Base-by-base conservation (phyloP, 2,797 vertebrate species). In the Sebastes iracundus region DNA sequence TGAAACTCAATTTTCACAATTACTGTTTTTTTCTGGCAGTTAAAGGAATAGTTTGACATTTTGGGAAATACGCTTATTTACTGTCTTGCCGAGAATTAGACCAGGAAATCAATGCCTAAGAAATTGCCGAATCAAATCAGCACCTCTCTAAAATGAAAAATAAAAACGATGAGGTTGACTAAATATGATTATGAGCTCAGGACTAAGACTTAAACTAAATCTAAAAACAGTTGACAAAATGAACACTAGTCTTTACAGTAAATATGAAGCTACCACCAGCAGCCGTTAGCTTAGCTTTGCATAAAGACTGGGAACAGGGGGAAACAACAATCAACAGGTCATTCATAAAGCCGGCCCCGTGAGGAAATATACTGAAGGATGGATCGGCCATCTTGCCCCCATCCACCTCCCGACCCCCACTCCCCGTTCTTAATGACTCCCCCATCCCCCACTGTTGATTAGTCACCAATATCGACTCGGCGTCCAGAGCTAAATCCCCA, bases 301-400 rank as follows among this genome's bases (percentile, higher is more conserved):
- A n/a, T n/a, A n/a, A n/a, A n/a, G n/a, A n/a, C n/a, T n/a, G n/a
- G n/a, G n/a, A n/a, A n/a, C n/a, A n/a, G n/a, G n/a, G n/a, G n/a
- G n/a, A n/a, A n/a, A n/a, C 90, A 93, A 87, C 92, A 88, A 92
- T 93, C 91, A 92, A 82, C 90, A 89, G 86, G 88, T 93, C 92
- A 88, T 93, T 93, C 85, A 91, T 92, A 87, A 94, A 93, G 84
- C 85, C 75, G 72, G 81, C 78, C 78, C 79, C 81, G 61, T 68
- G 59, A 90, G 89, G 84, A 90, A 91, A 88, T 85, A 84, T 65
- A 76, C 64, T 66, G 71, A 84, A 76, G 83, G 53, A 84, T 87
- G 87, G 75, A 85, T 89, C 20, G 58, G 86, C 81, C 91, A 75
- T 88, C 85, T 80, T 90, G 75, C 55, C 38, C 69, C 77, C 61